A percentile compares a stretch with the other conserved stretches of the same genome.
Conservation (phyloP, 2,797 vertebrate species). For the Microctenopoma steveboyesi region DNA sequence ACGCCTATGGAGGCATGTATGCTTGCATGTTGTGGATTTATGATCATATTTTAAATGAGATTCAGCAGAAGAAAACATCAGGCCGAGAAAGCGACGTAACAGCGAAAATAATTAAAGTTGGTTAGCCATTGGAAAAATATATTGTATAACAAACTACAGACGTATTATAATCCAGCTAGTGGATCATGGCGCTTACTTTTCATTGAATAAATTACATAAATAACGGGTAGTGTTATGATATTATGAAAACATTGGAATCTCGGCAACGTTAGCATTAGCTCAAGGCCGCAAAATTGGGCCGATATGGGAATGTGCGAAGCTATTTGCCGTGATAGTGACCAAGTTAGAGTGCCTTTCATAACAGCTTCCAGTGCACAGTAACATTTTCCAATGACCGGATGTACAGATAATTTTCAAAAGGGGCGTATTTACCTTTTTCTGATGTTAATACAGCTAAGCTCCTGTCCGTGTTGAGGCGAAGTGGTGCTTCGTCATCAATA, state of each 20-base stretch:
- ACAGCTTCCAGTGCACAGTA: rapidly evolving
- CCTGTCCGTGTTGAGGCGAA: constrained; percentile 50
- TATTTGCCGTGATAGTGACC: not conserved
- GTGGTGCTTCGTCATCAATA: constrained; percentile 42
- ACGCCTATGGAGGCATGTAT: rapidly evolving
- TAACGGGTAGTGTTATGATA: too few relatives aligned
- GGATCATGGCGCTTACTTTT: rapidly evolving
- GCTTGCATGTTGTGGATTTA: not conserved
- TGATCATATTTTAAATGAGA: too few relatives aligned
- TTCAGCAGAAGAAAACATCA: not conserved
- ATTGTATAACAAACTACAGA: not conserved
- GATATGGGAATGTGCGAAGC: constrained; percentile 23
- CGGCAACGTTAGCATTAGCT: constrained; percentile 52
- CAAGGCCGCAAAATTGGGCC: constrained; percentile 67
- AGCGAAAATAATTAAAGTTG: not conserved
- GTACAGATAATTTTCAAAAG: rapidly evolving
- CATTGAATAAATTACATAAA: too few relatives aligned
- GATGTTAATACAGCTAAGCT: constrained; percentile 13
- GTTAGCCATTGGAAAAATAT: not conserved
- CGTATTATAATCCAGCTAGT: not conserved
- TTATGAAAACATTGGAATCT: too few relatives aligned
- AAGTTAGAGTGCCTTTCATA: not conserved
- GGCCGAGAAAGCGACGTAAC: not conserved
- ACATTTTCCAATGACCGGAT: too few relatives aligned
- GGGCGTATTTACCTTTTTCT: constrained; percentile 62